Conservation (phyloP, 2,797 vertebrate genomes). For the Sebastes wilsoni region DNA sequence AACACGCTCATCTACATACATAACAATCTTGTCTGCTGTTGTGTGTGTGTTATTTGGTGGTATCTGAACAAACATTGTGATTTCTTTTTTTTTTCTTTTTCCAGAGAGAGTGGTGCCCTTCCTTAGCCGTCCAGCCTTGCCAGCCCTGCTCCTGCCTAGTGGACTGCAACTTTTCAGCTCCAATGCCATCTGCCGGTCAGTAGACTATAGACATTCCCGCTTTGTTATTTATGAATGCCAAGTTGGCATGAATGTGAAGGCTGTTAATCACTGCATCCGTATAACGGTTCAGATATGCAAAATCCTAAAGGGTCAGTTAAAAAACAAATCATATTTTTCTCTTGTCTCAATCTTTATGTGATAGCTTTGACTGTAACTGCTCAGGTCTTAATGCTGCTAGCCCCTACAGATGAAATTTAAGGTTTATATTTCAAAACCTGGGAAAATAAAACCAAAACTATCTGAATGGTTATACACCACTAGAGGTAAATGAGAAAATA, state of each 20-base stretch:
- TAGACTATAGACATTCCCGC: slow-evolving; percentile 18
- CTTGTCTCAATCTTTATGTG: neutral
- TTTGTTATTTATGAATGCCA: neutral
- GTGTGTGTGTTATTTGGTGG: neutral
- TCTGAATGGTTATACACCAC: neutral
- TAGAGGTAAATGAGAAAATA: neutral
- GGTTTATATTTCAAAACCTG: neutral
- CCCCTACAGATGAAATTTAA: neutral
- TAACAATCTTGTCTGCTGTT: neutral
- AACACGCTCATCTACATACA: neutral
- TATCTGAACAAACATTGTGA: neutral
- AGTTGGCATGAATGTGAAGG: neutral
- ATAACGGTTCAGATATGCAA: neutral
- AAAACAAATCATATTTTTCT: neutral
- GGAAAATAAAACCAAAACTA: neutral
- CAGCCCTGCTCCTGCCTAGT: slow-evolving; percentile 83
- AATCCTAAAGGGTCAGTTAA: neutral
- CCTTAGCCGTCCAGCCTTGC: slow-evolving; percentile 80
- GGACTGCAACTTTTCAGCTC: slow-evolving; percentile 88
- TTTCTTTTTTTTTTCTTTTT: neutral
- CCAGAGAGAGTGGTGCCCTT: slow-evolving; percentile 88
- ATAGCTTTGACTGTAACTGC: neutral
- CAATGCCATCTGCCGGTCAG: slow-evolving; percentile 92
- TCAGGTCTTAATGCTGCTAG: neutral
- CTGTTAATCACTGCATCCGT: neutral